A percentile compares a stretch with the other conserved stretches of the same genome.
These are phyloP conservation scores for Cantharis lateralis DNA, from an alignment of 2,888 invertebrate genomes.

Conservation along the genomic window DNA sequence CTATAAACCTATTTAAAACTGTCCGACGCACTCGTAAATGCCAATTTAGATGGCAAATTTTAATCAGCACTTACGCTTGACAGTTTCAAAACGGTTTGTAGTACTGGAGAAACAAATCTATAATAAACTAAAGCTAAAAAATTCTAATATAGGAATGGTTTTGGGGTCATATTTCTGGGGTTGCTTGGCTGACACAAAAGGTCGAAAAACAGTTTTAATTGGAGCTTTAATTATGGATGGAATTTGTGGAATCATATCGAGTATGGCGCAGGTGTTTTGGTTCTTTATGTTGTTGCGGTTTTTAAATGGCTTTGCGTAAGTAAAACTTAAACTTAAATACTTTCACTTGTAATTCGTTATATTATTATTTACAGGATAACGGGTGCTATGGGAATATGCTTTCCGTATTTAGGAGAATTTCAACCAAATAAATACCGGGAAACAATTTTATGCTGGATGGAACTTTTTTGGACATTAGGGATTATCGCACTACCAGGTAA, in stretches of 20 bases:
- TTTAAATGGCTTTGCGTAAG: conserved; percentile 81
- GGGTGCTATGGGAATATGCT: conserved; percentile 82
- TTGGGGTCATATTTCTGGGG: conserved; percentile 86
- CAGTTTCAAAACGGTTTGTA: no score
- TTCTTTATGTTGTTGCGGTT: conserved; percentile 75
- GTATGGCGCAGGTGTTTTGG: conserved; percentile 73
- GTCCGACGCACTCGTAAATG: no score
- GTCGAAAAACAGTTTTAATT: conserved; percentile 75
- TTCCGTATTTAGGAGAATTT: conserved; percentile 82
- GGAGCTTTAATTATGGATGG: conserved; percentile 76
- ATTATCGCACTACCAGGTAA: conserved; percentile 74
- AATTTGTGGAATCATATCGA: conserved; percentile 71
- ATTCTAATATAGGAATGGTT: conserved; percentile 68
- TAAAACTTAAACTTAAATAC: conserved; percentile 35
- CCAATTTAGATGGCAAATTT: no score
- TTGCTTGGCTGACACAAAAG: conserved; percentile 80
- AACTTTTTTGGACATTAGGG: conserved; percentile 82
- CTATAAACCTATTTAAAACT: no score
- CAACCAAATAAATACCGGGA: conserved; percentile 80
- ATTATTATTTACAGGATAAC: conserved; percentile 64
- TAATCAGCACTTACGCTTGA: no score
- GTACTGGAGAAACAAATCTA: no score
- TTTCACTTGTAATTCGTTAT: neutral
- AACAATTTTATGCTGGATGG: conserved; percentile 83
- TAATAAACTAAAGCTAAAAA: neutral